Conservation (phyloP, 2,113 vertebrate species). For the Phylloscopus trochilus region DNA sequence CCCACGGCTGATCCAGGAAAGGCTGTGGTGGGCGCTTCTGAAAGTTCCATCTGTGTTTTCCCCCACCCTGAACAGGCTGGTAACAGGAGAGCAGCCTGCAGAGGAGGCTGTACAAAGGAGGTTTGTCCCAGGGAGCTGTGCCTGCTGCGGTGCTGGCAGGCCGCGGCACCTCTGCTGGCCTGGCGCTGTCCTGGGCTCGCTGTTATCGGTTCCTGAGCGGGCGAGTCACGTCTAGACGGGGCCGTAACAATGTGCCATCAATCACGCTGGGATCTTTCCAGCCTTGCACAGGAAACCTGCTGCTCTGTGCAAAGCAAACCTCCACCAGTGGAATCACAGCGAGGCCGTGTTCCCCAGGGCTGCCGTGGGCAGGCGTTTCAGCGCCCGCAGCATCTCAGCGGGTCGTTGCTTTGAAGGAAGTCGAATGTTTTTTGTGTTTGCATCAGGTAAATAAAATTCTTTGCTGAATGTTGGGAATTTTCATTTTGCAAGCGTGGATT, state of each 20-base stretch:
- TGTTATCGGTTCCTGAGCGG: slow-evolving; percentile 36
- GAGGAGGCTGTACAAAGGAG: background rate
- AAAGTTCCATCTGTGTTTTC: background rate
- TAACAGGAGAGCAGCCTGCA: background rate
- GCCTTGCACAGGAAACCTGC: slow-evolving; percentile 15
- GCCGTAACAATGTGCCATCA: slow-evolving; percentile 16
- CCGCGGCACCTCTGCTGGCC: background rate
- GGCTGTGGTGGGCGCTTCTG: background rate
- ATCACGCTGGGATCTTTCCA: background rate
- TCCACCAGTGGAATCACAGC: background rate
- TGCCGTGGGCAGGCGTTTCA: background rate
- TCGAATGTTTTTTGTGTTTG: background rate
- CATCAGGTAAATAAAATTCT: background rate
- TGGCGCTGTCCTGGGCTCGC: background rate
- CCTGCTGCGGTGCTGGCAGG: background rate
- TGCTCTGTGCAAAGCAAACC: background rate
- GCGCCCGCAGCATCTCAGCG: background rate
- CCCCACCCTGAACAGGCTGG: background rate
- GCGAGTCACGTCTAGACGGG: slow-evolving; percentile 35
- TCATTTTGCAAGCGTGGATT: background rate
- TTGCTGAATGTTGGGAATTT: background rate
- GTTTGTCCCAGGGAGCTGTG: background rate
- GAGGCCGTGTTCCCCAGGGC: background rate
- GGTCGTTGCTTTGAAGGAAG: background rate
- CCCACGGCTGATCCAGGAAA: background rate